These are phyloP conservation scores for Oreochromis grahami DNA, from an alignment of 2,797 vertebrate genomes.

Conservation along the genomic window DNA sequence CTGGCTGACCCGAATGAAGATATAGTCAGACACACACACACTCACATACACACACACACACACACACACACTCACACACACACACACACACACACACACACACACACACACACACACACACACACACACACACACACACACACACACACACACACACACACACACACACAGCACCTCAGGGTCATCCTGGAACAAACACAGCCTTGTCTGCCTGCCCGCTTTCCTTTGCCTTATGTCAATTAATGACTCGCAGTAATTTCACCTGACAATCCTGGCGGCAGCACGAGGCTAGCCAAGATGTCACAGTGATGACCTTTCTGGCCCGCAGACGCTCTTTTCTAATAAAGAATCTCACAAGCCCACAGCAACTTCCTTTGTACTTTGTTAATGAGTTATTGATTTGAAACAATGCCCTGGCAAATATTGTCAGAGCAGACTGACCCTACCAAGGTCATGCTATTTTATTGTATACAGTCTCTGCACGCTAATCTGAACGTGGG, in stretches of 20 bases:
- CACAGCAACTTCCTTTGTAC: conserved; percentile 94
- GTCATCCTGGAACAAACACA: conserved; percentile 76
- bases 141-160: neutral
- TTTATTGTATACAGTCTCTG: conserved; percentile 81
- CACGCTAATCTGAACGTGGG: conserved; percentile 77
- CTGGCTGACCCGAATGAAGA: conserved; percentile 59
- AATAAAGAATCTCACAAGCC: conserved; percentile 89
- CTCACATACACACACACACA: neutral
- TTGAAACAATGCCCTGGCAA: conserved; percentile 98
- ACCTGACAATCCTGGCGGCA: conserved; percentile 91
- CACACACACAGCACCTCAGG: conserved; percentile 58
- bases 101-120: neutral
- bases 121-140: neutral
- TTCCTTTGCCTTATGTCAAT: conserved; percentile 91
- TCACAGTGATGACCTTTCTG: conserved; percentile 95
- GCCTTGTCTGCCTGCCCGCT: conserved; percentile 72
- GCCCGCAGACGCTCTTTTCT: conserved; percentile 88
- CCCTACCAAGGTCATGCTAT: conserved; percentile 85
- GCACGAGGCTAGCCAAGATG: conserved; percentile 87
- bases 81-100: conserved; percentile 1
- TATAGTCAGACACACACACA: conserved; percentile 14
- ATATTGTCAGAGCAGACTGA: conserved; percentile 92
- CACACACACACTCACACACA: conserved; percentile 1
- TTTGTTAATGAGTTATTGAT: conserved; percentile 99
- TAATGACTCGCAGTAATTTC: conserved; percentile 97